Evolutionary conservation across 2,888 invertebrate genomes (phyloP).

Genomic region (Dioctria rufipes): DNA sequence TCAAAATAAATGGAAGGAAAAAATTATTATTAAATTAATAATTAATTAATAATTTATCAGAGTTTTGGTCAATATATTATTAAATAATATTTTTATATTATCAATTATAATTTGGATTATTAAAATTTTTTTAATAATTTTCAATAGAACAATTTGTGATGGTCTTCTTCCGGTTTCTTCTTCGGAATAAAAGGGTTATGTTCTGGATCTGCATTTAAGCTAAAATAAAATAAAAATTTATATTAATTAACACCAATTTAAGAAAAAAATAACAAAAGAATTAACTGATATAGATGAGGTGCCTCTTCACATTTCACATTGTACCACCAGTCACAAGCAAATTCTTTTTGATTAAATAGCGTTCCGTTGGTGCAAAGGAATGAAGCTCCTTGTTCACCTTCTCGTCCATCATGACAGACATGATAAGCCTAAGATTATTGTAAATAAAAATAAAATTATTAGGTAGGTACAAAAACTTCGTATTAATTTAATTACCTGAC

Average conservation of each 20-base stretch:
- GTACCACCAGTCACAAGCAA: constrained; percentile 94
- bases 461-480: no score
- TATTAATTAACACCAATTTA: constrained; percentile 19
- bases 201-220: constrained; percentile 83
- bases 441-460: constrained; percentile 22
- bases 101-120: no score
- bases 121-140: no score
- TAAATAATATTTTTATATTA: no score
- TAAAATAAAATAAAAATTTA: constrained; percentile 69
- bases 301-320: constrained; percentile 88
- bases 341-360: constrained; percentile 87
- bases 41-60: no score
- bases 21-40: no score
- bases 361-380: constrained; percentile 92
- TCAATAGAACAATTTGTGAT: constrained; percentile 64
- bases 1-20: no score
- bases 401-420: constrained; percentile 89
- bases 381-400: constrained; percentile 86
- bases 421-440: constrained; percentile 81
- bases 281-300: constrained; percentile 81
- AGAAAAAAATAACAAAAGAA: constrained; percentile 51
- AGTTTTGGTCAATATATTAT: no score
- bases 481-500: constrained; percentile 75
- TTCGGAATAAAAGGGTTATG: constrained; percentile 87
- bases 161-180: constrained; percentile 75